A percentile compares a stretch with the other conserved stretches of the same genome.
phyloP scores from a whole-genome alignment of 2,888 invertebrate genomes.

The Macroteleia sp. region DNA sequence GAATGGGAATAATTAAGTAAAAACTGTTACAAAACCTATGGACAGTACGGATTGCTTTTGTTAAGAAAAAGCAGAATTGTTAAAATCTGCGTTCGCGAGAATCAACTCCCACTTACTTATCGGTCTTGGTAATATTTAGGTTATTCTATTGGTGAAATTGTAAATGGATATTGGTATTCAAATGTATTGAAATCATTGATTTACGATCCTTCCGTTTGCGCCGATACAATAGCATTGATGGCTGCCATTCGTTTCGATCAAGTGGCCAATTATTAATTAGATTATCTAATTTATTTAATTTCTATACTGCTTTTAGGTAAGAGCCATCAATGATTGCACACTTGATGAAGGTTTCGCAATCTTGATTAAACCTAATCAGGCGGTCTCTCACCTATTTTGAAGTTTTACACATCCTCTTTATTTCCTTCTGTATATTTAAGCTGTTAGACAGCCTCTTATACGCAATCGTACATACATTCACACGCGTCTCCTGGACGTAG shows the following conservation, averaged over 20 bases:
- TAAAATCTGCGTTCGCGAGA: slow-evolving; percentile 39
- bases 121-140: slow-evolving; percentile 13
- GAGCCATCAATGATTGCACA: slow-evolving; percentile 44
- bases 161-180: slow-evolving; percentile 81
- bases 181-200: slow-evolving; percentile 76
- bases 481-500: slow-evolving; percentile 58
- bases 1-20: slow-evolving; percentile 64
- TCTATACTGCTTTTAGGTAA: background rate
- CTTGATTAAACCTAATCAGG: slow-evolving; percentile 10
- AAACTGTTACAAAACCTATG: slow-evolving; percentile 42
- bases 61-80: slow-evolving; percentile 39
- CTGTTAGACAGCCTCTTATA: slow-evolving; percentile 41
- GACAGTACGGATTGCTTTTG: slow-evolving; percentile 21
- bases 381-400: slow-evolving; percentile 52
- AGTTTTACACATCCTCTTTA: slow-evolving; percentile 32
- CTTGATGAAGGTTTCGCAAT: slow-evolving; percentile 40
- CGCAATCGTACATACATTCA: slow-evolving; percentile 76
- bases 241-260: background rate
- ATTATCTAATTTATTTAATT: too few species aligned
- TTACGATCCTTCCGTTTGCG: slow-evolving; percentile 59
- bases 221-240: slow-evolving; percentile 45
- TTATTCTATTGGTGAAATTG: slow-evolving; percentile 41
- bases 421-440: slow-evolving; percentile 67
- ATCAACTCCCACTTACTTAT: slow-evolving; percentile 36
- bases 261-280: background rate